Evolutionary conservation across 2,888 invertebrate genomes (phyloP).

Genomic region (Vannuccia rotundouncinata): DNA sequence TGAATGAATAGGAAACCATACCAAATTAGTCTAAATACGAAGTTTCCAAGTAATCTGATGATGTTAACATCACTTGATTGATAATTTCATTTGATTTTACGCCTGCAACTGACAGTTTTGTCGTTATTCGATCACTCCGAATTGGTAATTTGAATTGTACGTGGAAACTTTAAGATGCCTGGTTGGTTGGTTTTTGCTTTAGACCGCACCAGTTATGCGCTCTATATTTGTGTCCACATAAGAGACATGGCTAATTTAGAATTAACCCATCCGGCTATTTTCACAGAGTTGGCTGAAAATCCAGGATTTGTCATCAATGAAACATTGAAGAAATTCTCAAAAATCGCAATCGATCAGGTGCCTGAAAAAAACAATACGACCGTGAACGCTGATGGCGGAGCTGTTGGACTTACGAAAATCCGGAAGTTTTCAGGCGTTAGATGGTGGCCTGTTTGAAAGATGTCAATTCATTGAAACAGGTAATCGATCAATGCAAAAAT

Average conservation of each 20-base stretch:
- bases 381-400: not conserved
- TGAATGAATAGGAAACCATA: too few relatives aligned
- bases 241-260: not conserved
- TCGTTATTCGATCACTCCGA: too few relatives aligned
- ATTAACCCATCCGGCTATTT: not conserved
- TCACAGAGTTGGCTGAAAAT: not conserved
- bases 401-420: not conserved
- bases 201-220: not conserved
- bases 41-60: too few relatives aligned
- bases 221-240: not conserved
- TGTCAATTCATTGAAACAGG: not conserved
- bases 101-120: too few relatives aligned
- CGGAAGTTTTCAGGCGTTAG: not conserved
- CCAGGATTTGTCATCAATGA: not conserved
- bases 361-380: not conserved
- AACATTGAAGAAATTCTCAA: not conserved
- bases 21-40: too few relatives aligned
- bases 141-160: too few relatives aligned
- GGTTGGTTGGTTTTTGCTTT: constrained; percentile 9
- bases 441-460: not conserved
- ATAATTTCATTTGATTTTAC: too few relatives aligned
- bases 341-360: not conserved
- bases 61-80: too few relatives aligned
- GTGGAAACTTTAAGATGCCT: too few relatives aligned
- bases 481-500: not conserved